Conservation (phyloP, 2,888 invertebrate genomes). For the Altica lythri region DNA sequence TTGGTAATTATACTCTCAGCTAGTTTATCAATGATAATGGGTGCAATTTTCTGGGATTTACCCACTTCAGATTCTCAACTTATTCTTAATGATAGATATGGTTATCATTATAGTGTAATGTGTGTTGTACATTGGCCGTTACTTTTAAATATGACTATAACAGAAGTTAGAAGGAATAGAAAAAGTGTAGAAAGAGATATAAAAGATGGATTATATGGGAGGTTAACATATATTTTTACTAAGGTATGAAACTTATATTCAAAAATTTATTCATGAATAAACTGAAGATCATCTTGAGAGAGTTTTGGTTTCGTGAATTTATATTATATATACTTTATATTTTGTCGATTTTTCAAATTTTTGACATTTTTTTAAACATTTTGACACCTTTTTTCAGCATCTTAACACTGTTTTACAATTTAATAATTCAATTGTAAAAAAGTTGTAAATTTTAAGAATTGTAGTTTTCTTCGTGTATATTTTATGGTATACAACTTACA, state of each 20-base stretch:
- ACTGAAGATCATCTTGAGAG: no score
- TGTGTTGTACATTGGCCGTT: conserved; percentile 80
- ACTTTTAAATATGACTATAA: conserved; percentile 66
- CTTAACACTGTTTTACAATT: no score
- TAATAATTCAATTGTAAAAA: no score
- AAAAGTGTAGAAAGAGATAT: conserved; percentile 79
- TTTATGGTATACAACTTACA: no score
- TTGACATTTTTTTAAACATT: no score
- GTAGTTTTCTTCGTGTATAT: no score
- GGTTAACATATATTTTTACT: conserved; percentile 76
- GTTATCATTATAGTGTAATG: conserved; percentile 86
- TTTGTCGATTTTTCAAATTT: no score
- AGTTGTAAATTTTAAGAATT: no score
- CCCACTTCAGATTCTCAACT: conserved; percentile 76
- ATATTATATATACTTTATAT: no score
- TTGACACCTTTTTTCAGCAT: no score
- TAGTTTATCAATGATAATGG: conserved; percentile 80
- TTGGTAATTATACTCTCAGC: conserved; percentile 79
- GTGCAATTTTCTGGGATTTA: conserved; percentile 89
- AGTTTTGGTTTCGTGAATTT: no score
- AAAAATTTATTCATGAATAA: no score
- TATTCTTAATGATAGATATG: conserved; percentile 73
- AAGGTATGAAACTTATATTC: conserved; percentile 64
- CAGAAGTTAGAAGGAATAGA: conserved; percentile 63
- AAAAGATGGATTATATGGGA: conserved; percentile 77